Percentiles rank a stretch among this genome's conserved stretches.
These are phyloP conservation scores for Cylas formicarius DNA, from an alignment of 1,140 invertebrate species.

Conservation along the genomic window DNA sequence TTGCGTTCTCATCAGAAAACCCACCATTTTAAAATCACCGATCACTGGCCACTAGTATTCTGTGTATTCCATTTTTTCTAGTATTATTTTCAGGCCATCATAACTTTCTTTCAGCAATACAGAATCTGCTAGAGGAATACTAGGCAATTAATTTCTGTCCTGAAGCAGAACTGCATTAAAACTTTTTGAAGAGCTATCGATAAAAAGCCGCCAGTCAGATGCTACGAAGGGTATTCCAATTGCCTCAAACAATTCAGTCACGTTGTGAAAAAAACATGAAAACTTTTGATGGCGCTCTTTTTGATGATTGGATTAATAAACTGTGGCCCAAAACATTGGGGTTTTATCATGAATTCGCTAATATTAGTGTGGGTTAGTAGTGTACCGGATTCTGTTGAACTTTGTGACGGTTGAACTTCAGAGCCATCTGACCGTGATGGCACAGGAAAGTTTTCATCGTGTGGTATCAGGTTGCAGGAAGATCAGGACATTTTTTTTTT, in stretches of 20 bases:
- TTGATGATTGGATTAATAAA: too few relatives aligned
- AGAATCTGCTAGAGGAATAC: slow-evolving; percentile 35
- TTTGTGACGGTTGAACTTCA: slow-evolving; percentile 7
- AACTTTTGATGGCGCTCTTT: slow-evolving; percentile 11
- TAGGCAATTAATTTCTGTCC: slow-evolving; percentile 36
- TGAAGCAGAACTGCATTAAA: slow-evolving; percentile 38
- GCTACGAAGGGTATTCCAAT: slow-evolving; percentile 23
- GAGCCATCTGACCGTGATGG: slow-evolving; percentile 1
- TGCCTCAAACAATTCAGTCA: slow-evolving; percentile 15
- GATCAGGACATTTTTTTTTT: too few relatives aligned
- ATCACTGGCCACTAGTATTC: slow-evolving; percentile 32
- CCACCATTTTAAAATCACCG: slow-evolving; percentile 35
- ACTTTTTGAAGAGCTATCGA: slow-evolving; percentile 32
- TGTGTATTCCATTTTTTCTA: too few relatives aligned
- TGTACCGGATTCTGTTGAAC: slow-evolving; percentile 7
- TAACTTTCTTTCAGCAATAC: slow-evolving; percentile 37
- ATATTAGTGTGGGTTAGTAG: not conserved
- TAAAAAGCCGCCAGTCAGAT: slow-evolving; percentile 33
- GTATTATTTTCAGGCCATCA: slow-evolving; percentile 32
- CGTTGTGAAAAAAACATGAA: slow-evolving; percentile 14
- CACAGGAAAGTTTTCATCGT: slow-evolving; percentile 2
- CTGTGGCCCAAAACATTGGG: too few relatives aligned
- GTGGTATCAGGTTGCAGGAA: slow-evolving; percentile 9
- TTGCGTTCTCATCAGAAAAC: slow-evolving; percentile 39
- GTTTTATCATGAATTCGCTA: not conserved